These are phyloP conservation scores for Tetramorium bicarinatum DNA, from an alignment of 2,888 invertebrate genomes.

Conservation along the genomic window DNA sequence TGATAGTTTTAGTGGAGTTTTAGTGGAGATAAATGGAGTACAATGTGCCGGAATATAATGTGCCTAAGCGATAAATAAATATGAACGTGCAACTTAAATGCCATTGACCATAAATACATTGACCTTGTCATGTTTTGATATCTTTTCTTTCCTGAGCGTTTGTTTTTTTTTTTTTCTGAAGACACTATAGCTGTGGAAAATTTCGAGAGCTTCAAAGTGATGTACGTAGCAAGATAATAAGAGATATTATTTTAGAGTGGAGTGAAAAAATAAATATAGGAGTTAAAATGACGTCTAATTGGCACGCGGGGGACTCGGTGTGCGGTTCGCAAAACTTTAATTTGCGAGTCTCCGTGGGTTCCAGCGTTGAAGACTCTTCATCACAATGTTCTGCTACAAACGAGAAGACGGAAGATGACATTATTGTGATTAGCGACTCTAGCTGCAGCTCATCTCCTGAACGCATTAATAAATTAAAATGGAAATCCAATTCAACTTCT, in stretches of 20 bases:
- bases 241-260: not conserved
- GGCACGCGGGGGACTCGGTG: not conserved
- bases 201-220: not conserved
- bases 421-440: slow-evolving; percentile 83
- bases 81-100: not conserved
- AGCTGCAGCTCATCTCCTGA: slow-evolving; percentile 76
- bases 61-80: not conserved
- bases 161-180: not conserved
- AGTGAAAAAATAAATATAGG: not conserved
- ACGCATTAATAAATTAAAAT: not conserved
- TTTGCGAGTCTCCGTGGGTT: slow-evolving; percentile 74
- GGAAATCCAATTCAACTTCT: not conserved
- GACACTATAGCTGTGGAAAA: not conserved
- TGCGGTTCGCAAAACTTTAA: slow-evolving; percentile 73
- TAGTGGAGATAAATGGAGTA: too few species aligned
- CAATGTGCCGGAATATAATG: too few species aligned
- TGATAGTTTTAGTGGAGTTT: too few species aligned
- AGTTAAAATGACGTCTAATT: not conserved
- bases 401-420: slow-evolving; percentile 28
- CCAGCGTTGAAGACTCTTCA: slow-evolving; percentile 65
- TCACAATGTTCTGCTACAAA: slow-evolving; percentile 43
- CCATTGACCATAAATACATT: not conserved
- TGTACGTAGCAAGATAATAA: not conserved
- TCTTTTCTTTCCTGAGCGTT: not conserved
- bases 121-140: not conserved